A percentile compares a stretch with the other conserved stretches of the same genome.
Evolutionary conservation across 2,888 invertebrate genomes (phyloP).

Genomic region (Allacma fusca): DNA sequence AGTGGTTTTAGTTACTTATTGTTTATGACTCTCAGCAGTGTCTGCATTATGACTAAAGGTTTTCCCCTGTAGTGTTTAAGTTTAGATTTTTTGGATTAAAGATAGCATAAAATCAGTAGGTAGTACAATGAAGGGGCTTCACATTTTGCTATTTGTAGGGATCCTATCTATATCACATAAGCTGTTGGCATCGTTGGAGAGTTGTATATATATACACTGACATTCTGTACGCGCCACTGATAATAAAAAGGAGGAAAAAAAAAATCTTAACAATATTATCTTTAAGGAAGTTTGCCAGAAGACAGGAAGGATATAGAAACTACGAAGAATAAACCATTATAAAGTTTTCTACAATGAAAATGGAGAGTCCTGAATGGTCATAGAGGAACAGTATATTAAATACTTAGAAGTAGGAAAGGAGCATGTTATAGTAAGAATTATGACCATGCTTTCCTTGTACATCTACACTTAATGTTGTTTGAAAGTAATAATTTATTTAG

Average conservation of each 20-base stretch:
- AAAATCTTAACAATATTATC: slow-evolving; percentile 19
- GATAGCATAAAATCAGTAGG: not conserved
- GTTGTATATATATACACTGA: not conserved
- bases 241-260: not conserved
- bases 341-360: slow-evolving; percentile 8
- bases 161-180: not conserved
- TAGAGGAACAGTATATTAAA: not conserved
- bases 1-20: too few species aligned
- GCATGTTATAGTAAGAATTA: not conserved
- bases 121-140: not conserved
- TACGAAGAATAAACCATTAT: not conserved
- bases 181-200: not conserved
- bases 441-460: too few species aligned
- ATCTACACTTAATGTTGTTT: not conserved
- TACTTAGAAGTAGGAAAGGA: not conserved
- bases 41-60: not conserved
- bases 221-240: not conserved
- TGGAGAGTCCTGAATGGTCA: not conserved
- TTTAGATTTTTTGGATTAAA: too few species aligned
- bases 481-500: not conserved
- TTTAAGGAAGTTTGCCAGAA: slow-evolving; percentile 24
- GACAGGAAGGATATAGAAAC: slow-evolving; percentile 20
- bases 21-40: not conserved
- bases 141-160: not conserved
- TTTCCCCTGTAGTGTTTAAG: too few species aligned